Base-by-base conservation (phyloP, 1,140 invertebrate genomes). In the Diorhabda carinulata region DNA sequence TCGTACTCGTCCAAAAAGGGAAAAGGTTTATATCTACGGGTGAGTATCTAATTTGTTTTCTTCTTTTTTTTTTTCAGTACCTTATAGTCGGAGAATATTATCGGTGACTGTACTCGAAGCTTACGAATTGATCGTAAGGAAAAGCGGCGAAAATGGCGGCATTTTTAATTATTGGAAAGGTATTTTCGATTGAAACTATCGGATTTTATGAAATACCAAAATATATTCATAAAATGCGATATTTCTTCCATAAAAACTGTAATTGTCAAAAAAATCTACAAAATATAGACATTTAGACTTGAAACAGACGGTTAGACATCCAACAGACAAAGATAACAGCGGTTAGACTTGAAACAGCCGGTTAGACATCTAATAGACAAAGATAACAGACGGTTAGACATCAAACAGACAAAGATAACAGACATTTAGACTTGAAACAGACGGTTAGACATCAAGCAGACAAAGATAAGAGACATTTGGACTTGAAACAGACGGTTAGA, bases 1-100 rank as follows among this genome's bases (percentile, higher is more conserved):
- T 81, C 70, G 78, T 80, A 25, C 77, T 77, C 74, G 76, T 81
- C 61, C 77, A 80, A 73, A 80, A 79, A 65, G 80, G 78, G 64
- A 78, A 78, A 75, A 75, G 78, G 52, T 78, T 81, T 68, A 76
- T 78, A 60, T 70, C 71, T 40, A 72, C 73, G 9, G 80, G 80
- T 81, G 80, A 80, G 79, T 57, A 70, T 71, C 62, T 67, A 71
- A 71, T 63, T 71, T 69, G 68, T 57, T 72, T 68, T 64, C 74
- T 76, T 76, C 79, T 73, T 65, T 74, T 76, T 76, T 79, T 73
- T 65, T 77, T 78, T 76, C 69, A 77, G 77, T 78, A 65, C 43
- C 68, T 61, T 62, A 66, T 52, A 57, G 60, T 66, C 64, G 66
- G 66, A 70, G 67, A 43, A 77, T 71, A 70, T 62, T 79, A 56